Conservation (phyloP, 1,140 invertebrate species). For the Nymphalis io region DNA sequence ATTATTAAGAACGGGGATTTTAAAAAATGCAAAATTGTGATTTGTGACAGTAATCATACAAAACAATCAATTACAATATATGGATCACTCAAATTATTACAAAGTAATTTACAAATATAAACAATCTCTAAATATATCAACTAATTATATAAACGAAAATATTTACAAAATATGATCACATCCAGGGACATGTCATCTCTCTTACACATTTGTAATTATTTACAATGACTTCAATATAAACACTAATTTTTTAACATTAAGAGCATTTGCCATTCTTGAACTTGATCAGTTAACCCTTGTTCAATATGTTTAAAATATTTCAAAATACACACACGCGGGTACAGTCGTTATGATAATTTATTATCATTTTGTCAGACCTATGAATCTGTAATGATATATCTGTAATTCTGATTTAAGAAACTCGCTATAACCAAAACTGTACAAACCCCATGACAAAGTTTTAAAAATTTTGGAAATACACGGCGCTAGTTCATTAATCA, state of each 20-base stretch:
- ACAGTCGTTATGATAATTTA: conserved; percentile 40
- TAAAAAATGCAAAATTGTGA: conserved; percentile 77
- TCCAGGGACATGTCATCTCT: conserved; percentile 65
- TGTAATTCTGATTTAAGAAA: conserved; percentile 24
- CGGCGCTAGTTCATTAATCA: conserved; percentile 62
- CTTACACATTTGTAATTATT: conserved; percentile 77
- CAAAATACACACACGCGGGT: conserved; percentile 41
- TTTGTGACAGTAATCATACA: conserved; percentile 79
- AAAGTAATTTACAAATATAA: conserved; percentile 80
- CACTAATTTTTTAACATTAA: conserved; percentile 63
- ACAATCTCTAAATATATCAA: conserved; percentile 74
- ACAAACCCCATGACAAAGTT: conserved; percentile 21
- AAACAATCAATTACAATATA: conserved; percentile 66
- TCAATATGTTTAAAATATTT: conserved; percentile 53
- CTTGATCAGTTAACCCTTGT: conserved; percentile 74
- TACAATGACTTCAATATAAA: conserved; percentile 78
- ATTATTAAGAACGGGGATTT: conserved; percentile 52
- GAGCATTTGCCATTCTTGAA: conserved; percentile 72
- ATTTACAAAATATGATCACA: conserved; percentile 79
- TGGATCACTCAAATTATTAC: conserved; percentile 74
- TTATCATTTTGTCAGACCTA: conserved; percentile 19
- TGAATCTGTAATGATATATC: background rate
- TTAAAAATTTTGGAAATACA: conserved; percentile 41
- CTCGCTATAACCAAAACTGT: conserved; percentile 24
- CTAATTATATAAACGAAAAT: conserved; percentile 78